Evolutionary conservation across 2,797 vertebrate species (phyloP).

Genomic region (Lophotriccus pileatus): DNA sequence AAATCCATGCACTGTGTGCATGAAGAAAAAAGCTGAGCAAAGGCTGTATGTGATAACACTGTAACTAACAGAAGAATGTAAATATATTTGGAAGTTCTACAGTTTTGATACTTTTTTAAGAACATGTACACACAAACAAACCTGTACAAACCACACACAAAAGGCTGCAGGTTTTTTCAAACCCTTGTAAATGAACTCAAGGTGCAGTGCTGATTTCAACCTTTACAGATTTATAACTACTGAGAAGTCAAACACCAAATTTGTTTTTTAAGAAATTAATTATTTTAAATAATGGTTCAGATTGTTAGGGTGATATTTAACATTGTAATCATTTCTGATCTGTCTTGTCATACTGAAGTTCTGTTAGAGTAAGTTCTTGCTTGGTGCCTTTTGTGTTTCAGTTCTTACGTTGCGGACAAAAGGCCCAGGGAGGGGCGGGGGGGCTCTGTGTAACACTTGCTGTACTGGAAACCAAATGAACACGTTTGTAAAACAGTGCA

Average conservation of each 20-base stretch:
- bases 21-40: slow-evolving; percentile 24
- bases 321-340: slow-evolving; percentile 60
- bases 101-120: slow-evolving; percentile 82
- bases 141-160: slow-evolving; percentile 69
- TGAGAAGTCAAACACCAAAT: slow-evolving; percentile 53
- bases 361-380: slow-evolving; percentile 53
- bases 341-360: slow-evolving; percentile 64
- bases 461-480: slow-evolving; percentile 77
- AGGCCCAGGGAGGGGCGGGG: slow-evolving; percentile 19
- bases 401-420: slow-evolving; percentile 39
- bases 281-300: slow-evolving; percentile 60
- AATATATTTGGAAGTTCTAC: slow-evolving; percentile 75
- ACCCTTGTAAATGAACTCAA: slow-evolving; percentile 54
- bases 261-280: slow-evolving; percentile 60
- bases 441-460: slow-evolving; percentile 46
- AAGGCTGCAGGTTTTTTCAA: slow-evolving; percentile 51
- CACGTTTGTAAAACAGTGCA: slow-evolving; percentile 75
- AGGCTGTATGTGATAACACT: slow-evolving; percentile 68
- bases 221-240: slow-evolving; percentile 58
- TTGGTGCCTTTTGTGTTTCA: slow-evolving; percentile 67
- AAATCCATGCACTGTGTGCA: slow-evolving; percentile 71
- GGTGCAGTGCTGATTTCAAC: slow-evolving; percentile 58
- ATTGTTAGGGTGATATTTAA: slow-evolving; percentile 57
- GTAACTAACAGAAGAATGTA: slow-evolving; percentile 74
- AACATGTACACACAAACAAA: slow-evolving; percentile 43